A percentile compares a stretch with the other conserved stretches of the same genome.
These are phyloP conservation scores for Pelusios castaneus DNA, from an alignment of 2,113 vertebrate genomes.

Conservation along the genomic window DNA sequence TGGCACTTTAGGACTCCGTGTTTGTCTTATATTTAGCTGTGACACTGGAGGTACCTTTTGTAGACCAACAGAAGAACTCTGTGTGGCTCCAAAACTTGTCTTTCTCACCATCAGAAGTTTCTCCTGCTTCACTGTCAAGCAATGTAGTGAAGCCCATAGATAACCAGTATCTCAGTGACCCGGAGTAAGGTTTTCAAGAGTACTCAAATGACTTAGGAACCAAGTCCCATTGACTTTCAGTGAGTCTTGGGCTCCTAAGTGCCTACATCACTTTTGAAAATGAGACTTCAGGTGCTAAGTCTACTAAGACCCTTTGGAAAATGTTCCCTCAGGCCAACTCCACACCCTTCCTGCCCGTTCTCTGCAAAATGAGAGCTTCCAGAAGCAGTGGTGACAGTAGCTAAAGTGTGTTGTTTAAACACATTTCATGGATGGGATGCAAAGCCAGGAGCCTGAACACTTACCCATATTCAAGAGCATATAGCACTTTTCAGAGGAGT, in stretches of 20 bases:
- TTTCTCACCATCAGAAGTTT: too few species aligned
- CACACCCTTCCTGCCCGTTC: not conserved
- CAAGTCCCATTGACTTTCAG: not conserved
- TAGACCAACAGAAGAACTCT: too few species aligned
- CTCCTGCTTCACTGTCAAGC: not conserved
- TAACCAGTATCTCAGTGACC: not conserved
- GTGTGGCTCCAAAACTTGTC: too few species aligned
- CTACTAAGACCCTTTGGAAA: not conserved
- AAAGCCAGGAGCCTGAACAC: not conserved
- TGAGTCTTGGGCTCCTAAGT: not conserved
- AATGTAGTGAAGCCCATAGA: not conserved
- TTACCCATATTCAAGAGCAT: not conserved
- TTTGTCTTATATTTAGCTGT: too few species aligned
- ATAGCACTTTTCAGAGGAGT: not conserved
- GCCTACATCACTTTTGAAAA: not conserved
- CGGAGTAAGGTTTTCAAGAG: not conserved
- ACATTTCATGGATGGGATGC: not conserved
- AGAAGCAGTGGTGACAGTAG: constrained; percentile 12
- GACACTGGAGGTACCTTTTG: too few species aligned
- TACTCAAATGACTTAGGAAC: constrained; percentile 6
- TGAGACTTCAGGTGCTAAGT: not conserved
- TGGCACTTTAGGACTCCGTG: too few species aligned
- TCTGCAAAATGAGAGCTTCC: constrained; percentile 14
- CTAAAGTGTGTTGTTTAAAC: constrained; percentile 26
- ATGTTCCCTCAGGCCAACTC: not conserved